Evolutionary conservation across 2,113 vertebrate species (phyloP), one percentile per base, ranked within the genome.

Genomic region (Hiodon alosoides): DNA sequence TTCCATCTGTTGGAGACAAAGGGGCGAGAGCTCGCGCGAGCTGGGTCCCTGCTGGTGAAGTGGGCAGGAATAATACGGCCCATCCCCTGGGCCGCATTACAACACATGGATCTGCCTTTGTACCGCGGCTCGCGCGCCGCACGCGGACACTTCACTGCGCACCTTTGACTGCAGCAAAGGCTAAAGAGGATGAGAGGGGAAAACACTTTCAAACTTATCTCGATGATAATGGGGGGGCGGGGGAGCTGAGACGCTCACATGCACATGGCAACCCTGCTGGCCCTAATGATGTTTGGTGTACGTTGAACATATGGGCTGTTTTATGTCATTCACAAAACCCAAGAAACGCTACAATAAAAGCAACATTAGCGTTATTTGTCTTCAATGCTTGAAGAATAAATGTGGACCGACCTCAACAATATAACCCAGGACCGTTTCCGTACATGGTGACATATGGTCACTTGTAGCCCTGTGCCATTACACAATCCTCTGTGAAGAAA

Each of bases 1-100:
- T 90, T 91, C 90, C 91, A 91, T 92, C 90, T 92, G 91, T 91
- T 90, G 76, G 85, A 91, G 90, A 92, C 91, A 92, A 92, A 90
- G 89, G 89, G 88, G 89, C 87, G 86, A 79, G 87, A 89, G 89
- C 89, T 90, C 89, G 88, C 88, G 82, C 88, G 51, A 88, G 85
- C 82, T 81, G 85, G 90, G 88, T 86, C 90, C 90, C 88, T 88
- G 88, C 88, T 89, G 89, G 88, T 90, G 88, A 90, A 90, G 89
- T 86, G 85, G 85, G 84, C 84, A 86, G 81, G 85, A 84, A 89
- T 89, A 88, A 88, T 88, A 78, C 85, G 75, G 80, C 81, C 86
- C 89, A 89, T 90, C 86, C 86, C 86, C 76, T 78, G 87, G 88
- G 88, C 88, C 83, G 88, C 88, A 90, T 90, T 89, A 89, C 89